Evolutionary conservation across 2,113 vertebrate genomes (phyloP).

Genomic region (Megaceryle maxima): DNA sequence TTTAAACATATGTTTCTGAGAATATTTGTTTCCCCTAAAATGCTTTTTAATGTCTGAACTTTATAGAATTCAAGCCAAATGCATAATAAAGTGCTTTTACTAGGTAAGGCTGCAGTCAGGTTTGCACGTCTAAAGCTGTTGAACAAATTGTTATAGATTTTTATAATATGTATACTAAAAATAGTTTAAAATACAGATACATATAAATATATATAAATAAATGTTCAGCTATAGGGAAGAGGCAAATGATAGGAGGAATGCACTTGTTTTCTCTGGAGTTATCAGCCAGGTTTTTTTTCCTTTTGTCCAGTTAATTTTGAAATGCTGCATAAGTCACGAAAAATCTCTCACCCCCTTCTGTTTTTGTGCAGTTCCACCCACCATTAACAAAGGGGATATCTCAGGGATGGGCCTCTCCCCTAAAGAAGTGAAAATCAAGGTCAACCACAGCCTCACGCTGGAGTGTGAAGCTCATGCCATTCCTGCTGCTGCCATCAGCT

Average conservation of each 20-base stretch:
- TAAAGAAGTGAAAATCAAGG: constrained; percentile 92
- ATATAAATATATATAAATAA: too few relatives aligned
- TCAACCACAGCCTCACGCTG: constrained; percentile 89
- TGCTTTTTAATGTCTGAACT: neutral
- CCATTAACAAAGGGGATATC: constrained; percentile 87
- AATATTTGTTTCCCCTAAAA: neutral
- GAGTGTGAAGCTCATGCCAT: constrained; percentile 90
- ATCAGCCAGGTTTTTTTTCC: neutral
- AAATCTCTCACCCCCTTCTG: neutral
- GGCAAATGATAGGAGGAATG: neutral
- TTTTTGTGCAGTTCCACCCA: constrained; percentile 86
- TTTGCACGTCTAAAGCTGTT: neutral
- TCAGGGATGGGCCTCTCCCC: constrained; percentile 81
- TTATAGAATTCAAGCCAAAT: neutral
- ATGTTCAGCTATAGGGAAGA: neutral
- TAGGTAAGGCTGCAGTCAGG: neutral
- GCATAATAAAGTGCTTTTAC: neutral
- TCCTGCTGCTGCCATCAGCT: constrained; percentile 86
- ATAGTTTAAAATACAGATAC: neutral
- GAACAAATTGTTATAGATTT: neutral
- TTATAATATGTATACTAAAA: neutral
- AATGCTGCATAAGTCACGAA: neutral
- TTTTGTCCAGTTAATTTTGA: neutral
- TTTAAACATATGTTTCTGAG: neutral
- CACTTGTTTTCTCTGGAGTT: neutral